phyloP scores from a whole-genome alignment of 2,797 vertebrate species.

The Sphenopsis melanotis region DNA sequence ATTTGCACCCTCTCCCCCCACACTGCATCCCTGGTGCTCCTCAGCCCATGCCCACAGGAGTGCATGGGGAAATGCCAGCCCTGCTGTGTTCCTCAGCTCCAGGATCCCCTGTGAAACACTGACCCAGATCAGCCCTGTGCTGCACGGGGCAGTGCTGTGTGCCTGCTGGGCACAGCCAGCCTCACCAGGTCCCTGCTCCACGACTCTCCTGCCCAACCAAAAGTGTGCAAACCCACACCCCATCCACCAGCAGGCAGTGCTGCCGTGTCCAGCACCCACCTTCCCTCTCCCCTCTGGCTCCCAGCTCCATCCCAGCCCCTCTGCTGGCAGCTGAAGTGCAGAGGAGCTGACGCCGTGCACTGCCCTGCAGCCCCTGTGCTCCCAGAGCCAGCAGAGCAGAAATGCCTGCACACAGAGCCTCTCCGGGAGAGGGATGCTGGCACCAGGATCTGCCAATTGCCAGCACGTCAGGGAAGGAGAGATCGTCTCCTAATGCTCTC shows the following conservation, averaged over 20 bases:
- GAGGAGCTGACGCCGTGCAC: neutral
- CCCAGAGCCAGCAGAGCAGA: neutral
- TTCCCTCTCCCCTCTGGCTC: neutral
- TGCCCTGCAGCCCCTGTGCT: neutral
- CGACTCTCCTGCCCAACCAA: fast-evolving
- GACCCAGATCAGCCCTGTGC: neutral
- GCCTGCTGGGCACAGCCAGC: fast-evolving
- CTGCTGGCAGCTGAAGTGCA: neutral
- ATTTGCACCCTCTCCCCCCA: neutral
- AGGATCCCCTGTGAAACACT: neutral
- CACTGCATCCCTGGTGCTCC: fast-evolving
- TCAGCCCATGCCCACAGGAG: fast-evolving
- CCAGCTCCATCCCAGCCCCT: neutral
- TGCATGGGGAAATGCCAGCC: neutral
- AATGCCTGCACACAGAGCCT: neutral
- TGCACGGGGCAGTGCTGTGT: neutral
- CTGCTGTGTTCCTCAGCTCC: neutral
- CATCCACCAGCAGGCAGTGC: fast-evolving
- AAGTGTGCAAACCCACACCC: neutral
- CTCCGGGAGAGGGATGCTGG: neutral
- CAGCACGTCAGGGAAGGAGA: neutral
- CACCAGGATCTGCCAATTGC: neutral
- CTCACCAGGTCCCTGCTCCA: fast-evolving
- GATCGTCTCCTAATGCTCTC: conserved; percentile 22
- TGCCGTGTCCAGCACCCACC: neutral